Base-by-base conservation (phyloP, 2,113 vertebrate genomes). In the Psephotus haematonotus region DNA sequence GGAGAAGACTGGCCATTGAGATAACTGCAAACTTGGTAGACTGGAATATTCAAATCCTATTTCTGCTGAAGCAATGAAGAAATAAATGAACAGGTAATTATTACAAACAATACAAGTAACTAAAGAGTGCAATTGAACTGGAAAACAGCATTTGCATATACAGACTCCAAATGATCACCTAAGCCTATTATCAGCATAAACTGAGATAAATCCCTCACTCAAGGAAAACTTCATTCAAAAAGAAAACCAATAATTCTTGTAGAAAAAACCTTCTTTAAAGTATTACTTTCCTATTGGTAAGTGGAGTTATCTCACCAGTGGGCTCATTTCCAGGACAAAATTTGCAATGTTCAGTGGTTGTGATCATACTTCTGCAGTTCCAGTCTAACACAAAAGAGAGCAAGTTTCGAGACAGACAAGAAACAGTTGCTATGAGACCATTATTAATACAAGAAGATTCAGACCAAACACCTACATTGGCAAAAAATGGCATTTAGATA, bases 381-480 rank as follows among this genome's bases (percentile, higher is more conserved):
- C 67, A 86, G 49, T 24, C 37, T 53, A 91, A 86, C 70, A 90
- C 44, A 89, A 92, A 92, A 75, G 57, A 91, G 65, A 82, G 89
- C 25, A 29, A 7, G 63, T 62, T 93, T 87, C 83, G 91, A 85
- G 85, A 69, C 29, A 84, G 80, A 82, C 31, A 86, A 77, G 82
- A 88, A 93, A 80, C 59, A 91, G 92, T 92, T 95, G 92, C 93
- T 97, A 87, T 79, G 93, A 96, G 86, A 96, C 93, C 67, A 85
- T 88, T 94, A 92, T 79, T 63, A 76, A 49, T 62, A 82, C 2
- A 4, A 78, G 64, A 87, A 91, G 84, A 90, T 70, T 46, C 89
- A 95, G 82, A 90, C 75, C 70, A 88, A 95, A 95, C 91, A 95
- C 93, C 91, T 94, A 95, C 78, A 87, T n/a, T 70, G 65, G 75